A percentile compares a stretch with the other conserved stretches of the same genome.
These are phyloP conservation scores for Oceanodroma leucorhoa DNA, from an alignment of 2,797 vertebrate species.

Conservation along the genomic window DNA sequence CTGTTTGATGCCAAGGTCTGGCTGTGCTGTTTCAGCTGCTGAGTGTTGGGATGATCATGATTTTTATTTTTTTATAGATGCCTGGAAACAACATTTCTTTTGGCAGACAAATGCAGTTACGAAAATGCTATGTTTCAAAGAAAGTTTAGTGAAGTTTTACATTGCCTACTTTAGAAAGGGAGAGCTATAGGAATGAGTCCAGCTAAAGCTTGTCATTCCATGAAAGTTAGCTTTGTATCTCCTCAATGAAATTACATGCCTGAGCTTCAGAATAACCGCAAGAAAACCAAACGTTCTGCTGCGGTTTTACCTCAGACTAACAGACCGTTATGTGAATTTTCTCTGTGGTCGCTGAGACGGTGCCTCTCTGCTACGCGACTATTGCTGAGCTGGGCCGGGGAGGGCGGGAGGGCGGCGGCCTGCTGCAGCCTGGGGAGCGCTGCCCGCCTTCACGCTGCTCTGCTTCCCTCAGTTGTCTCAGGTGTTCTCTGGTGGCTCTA, in stretches of 20 bases:
- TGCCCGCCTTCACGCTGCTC: not conserved
- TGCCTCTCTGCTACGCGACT: accelerated
- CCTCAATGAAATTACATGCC: not conserved
- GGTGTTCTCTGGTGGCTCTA: constrained; percentile 81
- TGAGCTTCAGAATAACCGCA: not conserved
- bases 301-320: not conserved
- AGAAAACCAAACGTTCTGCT: not conserved
- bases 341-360: not conserved
- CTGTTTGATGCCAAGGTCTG: not conserved
- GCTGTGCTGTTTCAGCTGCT: not conserved
- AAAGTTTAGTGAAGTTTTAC: not conserved
- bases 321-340: not conserved
- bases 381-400: not conserved
- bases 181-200: not conserved
- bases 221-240: not conserved
- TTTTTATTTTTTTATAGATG: not conserved
- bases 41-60: not conserved
- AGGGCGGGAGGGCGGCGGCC: accelerated
- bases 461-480: constrained; percentile 74
- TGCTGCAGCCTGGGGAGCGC: not conserved
- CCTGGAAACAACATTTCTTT: not conserved
- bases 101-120: not conserved
- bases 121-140: not conserved
- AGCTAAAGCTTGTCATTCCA: not conserved
- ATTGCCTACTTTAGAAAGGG: not conserved